These are phyloP conservation scores for Morphnarchus princeps DNA, from an alignment of 2,113 vertebrate species.

Conservation along the genomic window DNA sequence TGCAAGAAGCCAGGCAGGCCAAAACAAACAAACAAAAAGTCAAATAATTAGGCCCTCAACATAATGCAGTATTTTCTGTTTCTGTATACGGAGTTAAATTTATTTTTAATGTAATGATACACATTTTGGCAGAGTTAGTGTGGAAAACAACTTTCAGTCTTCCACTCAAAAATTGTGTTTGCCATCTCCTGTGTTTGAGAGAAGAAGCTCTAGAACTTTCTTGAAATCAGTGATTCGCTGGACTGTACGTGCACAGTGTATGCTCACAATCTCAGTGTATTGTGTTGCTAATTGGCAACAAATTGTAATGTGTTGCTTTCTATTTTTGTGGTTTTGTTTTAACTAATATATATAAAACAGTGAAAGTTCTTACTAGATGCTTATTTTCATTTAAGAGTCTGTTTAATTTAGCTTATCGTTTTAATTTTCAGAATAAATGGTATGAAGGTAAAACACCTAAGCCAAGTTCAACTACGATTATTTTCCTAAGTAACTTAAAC, in stretches of 20 bases:
- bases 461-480: not conserved
- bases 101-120: not conserved
- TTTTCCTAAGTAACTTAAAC: not conserved
- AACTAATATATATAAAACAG: not conserved
- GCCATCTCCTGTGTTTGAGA: not conserved
- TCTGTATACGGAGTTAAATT: not conserved
- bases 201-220: not conserved
- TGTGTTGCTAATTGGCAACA: not conserved
- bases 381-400: not conserved
- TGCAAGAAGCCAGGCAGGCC: not conserved
- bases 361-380: not conserved
- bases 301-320: not conserved
- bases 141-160: slow-evolving; percentile 46
- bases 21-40: not conserved
- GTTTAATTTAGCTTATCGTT: not conserved
- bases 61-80: not conserved
- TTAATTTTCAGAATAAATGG: not conserved
- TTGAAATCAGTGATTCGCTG: not conserved
- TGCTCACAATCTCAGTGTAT: not conserved
- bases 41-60: not conserved
- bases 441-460: not conserved
- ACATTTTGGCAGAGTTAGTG: not conserved
- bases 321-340: not conserved
- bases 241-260: not conserved
- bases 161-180: not conserved